A percentile compares a stretch with the other conserved stretches of the same genome.
phyloP scores from a whole-genome alignment of 2,113 vertebrate genomes.

The Genyomyrus donnyi region DNA sequence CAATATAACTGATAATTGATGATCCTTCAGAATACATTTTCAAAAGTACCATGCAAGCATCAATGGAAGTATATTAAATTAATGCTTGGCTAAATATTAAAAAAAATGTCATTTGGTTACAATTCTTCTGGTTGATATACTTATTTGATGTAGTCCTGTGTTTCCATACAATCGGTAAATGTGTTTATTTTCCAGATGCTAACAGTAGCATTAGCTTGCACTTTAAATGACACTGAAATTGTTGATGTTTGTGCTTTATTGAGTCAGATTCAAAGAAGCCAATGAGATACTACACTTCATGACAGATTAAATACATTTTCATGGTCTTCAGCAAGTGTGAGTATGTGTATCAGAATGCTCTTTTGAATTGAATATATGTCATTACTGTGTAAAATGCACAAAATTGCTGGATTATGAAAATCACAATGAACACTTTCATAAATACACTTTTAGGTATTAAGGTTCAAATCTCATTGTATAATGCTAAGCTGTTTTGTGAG shows the following conservation, averaged over 20 bases:
- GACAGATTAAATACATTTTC: background rate
- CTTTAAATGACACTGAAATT: background rate
- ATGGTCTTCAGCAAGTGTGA: background rate
- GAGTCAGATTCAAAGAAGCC: background rate
- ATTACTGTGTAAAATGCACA: background rate
- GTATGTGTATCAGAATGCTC: background rate
- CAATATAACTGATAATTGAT: background rate
- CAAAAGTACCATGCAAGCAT: background rate
- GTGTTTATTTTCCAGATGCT: background rate
- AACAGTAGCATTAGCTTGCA: background rate
- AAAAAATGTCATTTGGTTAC: background rate
- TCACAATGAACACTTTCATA: background rate
- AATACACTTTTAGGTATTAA: background rate
- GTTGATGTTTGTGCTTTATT: background rate
- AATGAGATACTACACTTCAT: background rate
- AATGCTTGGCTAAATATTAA: background rate
- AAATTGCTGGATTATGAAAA: background rate
- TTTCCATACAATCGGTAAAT: background rate
- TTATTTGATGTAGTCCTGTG: background rate
- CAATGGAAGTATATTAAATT: background rate
- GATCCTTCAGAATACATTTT: background rate
- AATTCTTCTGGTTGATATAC: background rate
- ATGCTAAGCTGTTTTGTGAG: background rate
- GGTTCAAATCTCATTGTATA: background rate
- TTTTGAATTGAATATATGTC: background rate